These are phyloP conservation scores for Drosophila fungiperda DNA, from an alignment of 2,888 invertebrate genomes.

Conservation along the genomic window DNA sequence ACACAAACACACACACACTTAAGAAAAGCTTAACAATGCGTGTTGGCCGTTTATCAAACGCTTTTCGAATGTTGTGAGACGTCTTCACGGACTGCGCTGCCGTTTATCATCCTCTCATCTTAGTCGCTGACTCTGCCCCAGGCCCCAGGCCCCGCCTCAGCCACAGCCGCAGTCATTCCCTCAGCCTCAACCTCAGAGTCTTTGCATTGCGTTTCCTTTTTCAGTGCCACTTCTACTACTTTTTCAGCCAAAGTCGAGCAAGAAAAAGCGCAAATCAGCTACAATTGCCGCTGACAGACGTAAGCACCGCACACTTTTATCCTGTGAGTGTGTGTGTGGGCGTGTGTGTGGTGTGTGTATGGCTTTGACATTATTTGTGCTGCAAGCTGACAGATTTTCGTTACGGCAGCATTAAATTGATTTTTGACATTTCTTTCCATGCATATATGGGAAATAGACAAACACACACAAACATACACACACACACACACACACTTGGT, in stretches of 20 bases:
- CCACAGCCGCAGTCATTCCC: background rate
- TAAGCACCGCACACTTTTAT: slow-evolving; percentile 61
- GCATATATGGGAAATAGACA: slow-evolving; percentile 54
- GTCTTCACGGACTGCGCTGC: slow-evolving; percentile 32
- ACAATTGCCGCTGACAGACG: slow-evolving; percentile 77
- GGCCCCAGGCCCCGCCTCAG: background rate
- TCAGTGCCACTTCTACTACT: slow-evolving; percentile 1
- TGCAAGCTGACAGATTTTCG: slow-evolving; percentile 79
- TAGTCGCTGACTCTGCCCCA: background rate
- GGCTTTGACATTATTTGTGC: slow-evolving; percentile 80
- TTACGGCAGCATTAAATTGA: slow-evolving; percentile 78
- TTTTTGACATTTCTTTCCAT: slow-evolving; percentile 78
- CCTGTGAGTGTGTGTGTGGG: slow-evolving; percentile 26
- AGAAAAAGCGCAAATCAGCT: slow-evolving; percentile 78
- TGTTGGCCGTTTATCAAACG: slow-evolving; percentile 71
- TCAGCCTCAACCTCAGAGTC: background rate
- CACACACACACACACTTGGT: background rate
- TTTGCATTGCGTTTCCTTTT: slow-evolving; percentile 5
- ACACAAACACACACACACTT: background rate
- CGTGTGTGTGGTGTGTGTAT: slow-evolving; percentile 35
- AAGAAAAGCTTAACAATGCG: slow-evolving; percentile 7
- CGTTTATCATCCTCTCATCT: slow-evolving; percentile 46
- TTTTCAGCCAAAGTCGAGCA: slow-evolving; percentile 38
- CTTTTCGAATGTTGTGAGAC: slow-evolving; percentile 59
- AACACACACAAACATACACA: slow-evolving; percentile 11